A percentile compares a stretch with the other conserved stretches of the same genome.
Evolutionary conservation across 2,113 vertebrate species (phyloP).

Genomic region (Urocolius indicus): DNA sequence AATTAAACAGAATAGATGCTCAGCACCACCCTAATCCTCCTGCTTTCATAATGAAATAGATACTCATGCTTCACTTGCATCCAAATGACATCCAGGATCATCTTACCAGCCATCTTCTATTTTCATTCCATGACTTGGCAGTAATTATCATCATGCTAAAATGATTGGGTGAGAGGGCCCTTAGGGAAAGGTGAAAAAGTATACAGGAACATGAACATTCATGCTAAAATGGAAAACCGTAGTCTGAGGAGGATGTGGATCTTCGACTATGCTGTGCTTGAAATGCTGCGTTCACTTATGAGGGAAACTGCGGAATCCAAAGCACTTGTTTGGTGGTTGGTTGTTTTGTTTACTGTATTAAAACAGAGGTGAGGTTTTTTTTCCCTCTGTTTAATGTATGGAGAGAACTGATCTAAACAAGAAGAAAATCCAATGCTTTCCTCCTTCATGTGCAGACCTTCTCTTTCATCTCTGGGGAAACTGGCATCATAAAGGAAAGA

Average conservation of each 20-base stretch:
- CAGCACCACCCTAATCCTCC: constrained; percentile 18
- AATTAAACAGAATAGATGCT: constrained; percentile 32
- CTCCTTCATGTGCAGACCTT: background rate
- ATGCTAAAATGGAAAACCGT: background rate
- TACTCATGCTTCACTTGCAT: constrained; percentile 39
- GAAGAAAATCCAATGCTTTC: background rate
- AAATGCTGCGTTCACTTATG: background rate
- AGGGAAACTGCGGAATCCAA: background rate
- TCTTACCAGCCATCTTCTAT: constrained; percentile 14
- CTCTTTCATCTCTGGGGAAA: background rate
- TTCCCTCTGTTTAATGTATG: background rate
- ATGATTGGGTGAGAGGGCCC: background rate
- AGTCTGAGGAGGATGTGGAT: background rate
- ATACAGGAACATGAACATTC: background rate
- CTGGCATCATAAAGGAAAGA: background rate
- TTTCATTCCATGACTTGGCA: constrained; percentile 40
- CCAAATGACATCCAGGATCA: constrained; percentile 36
- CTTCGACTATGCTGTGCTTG: background rate
- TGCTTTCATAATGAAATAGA: constrained; percentile 48
- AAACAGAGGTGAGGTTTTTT: background rate
- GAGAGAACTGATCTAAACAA: background rate
- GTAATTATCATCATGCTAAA: constrained; percentile 9
- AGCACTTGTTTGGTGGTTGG: background rate
- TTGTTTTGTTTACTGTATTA: background rate
- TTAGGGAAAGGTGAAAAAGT: background rate